Evolutionary conservation across 2,888 invertebrate genomes (phyloP).

Genomic region (Drosophila paranaensis): DNA sequence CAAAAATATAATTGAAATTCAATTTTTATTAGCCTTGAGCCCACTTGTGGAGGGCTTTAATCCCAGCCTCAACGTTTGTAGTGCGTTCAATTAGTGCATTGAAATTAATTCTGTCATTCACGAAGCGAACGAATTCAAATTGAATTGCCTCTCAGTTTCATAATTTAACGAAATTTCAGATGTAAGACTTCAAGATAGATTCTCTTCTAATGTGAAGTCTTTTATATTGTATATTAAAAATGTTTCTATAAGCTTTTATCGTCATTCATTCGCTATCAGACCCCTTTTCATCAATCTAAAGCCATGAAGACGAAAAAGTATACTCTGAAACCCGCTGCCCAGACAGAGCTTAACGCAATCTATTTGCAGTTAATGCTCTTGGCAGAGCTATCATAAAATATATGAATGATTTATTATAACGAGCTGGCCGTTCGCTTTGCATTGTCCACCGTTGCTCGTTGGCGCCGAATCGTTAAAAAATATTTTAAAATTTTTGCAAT

Average conservation of each 20-base stretch:
- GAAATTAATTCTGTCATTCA: conserved; percentile 33
- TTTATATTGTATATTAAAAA: no score
- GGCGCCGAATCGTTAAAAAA: conserved; percentile 6
- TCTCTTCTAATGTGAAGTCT: no score
- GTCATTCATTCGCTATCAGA: no score
- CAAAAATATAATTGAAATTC: conserved; percentile 8
- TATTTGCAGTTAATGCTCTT: neutral
- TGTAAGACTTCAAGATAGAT: no score
- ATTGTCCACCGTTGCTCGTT: neutral
- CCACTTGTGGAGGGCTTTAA: conserved; percentile 10
- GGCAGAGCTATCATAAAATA: neutral
- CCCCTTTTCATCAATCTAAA: no score
- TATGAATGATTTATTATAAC: conserved; percentile 1
- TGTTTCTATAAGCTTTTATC: no score
- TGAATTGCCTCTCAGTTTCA: neutral
- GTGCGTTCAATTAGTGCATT: conserved; percentile 34
- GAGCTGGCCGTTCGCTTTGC: neutral
- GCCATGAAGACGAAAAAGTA: no score
- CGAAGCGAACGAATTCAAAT: neutral
- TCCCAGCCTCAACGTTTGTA: conserved; percentile 12
- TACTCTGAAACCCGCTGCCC: neutral
- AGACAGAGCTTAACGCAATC: neutral
- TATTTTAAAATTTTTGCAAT: conserved; percentile 26
- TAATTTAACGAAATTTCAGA: no score
- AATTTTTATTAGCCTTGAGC: conserved; percentile 19